A percentile compares a stretch with the other conserved stretches of the same genome.
Conservation (phyloP, 2,797 vertebrate genomes). For the Anolis apletophallus region DNA sequence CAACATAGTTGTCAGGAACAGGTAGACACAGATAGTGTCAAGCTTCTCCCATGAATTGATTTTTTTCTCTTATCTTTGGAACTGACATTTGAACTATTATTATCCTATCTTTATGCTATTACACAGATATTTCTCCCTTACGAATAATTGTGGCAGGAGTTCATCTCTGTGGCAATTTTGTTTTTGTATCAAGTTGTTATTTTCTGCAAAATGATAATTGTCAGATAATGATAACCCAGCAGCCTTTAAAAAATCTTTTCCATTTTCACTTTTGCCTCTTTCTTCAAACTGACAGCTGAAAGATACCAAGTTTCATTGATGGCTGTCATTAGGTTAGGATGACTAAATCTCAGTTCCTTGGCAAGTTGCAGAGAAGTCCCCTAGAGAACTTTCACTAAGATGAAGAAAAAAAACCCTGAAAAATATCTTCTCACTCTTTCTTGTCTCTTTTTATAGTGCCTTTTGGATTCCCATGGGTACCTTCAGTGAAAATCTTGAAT, state of each 20-base stretch:
- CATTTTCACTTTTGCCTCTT: conserved; percentile 60
- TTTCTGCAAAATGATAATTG: conserved; percentile 53
- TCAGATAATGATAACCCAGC: conserved; percentile 52
- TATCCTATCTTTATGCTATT: conserved; percentile 25
- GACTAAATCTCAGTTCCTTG: conserved; percentile 65
- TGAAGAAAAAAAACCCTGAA: conserved; percentile 48
- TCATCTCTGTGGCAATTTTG: conserved; percentile 40
- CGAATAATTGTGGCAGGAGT: conserved; percentile 34
- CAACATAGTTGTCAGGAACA: background rate
- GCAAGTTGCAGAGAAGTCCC: conserved; percentile 69
- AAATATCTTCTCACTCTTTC: conserved; percentile 70
- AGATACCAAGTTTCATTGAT: conserved; percentile 66
- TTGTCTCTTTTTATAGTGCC: conserved; percentile 56
- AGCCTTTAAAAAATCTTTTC: conserved; percentile 59
- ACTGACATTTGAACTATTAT: conserved; percentile 34
- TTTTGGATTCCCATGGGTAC: conserved; percentile 60
- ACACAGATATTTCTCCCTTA: conserved; percentile 26
- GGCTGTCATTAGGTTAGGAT: conserved; percentile 70
- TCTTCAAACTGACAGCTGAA: conserved; percentile 68
- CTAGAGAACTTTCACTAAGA: conserved; percentile 68
- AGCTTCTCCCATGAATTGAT: conserved; percentile 40
- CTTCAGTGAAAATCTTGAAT: conserved; percentile 66
- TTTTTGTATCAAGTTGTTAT: conserved; percentile 40
- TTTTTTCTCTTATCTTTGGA: background rate
- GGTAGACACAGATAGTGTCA: background rate